Evolutionary conservation across 2,113 vertebrate species (phyloP).

Genomic region (Macrotis lagotis): DNA sequence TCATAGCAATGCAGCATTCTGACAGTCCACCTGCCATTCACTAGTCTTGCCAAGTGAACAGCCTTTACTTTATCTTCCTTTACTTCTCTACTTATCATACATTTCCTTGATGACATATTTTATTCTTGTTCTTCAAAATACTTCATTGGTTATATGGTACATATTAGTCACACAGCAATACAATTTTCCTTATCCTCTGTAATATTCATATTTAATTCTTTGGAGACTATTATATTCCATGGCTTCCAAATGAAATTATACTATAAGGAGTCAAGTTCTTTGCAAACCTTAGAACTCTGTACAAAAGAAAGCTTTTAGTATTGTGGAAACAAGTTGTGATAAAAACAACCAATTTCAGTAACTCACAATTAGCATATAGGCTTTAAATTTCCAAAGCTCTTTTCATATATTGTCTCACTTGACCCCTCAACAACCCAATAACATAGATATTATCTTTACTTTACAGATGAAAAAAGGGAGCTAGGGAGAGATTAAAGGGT

Average conservation of each 20-base stretch:
- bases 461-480: not conserved
- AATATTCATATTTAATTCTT: not conserved
- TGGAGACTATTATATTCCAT: not conserved
- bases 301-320: not conserved
- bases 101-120: not conserved
- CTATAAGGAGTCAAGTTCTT: not conserved
- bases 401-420: not conserved
- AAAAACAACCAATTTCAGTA: not conserved
- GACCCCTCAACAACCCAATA: not conserved
- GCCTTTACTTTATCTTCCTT: not conserved
- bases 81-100: not conserved
- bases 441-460: not conserved
- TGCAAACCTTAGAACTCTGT: not conserved
- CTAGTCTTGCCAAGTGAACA: not conserved
- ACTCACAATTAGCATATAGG: not conserved
- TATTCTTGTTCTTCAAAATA: not conserved
- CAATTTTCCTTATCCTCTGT: not conserved
- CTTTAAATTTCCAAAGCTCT: not conserved
- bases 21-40: not conserved
- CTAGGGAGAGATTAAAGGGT: not conserved
- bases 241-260: not conserved
- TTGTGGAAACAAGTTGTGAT: not conserved
- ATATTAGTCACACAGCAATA: not conserved
- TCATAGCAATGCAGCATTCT: not conserved
- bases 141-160: not conserved